Percentiles rank a stretch among this genome's conserved stretches.
Conservation (phyloP, 2,888 invertebrate genomes). For the Amblyjoppa fuscipennis region DNA sequence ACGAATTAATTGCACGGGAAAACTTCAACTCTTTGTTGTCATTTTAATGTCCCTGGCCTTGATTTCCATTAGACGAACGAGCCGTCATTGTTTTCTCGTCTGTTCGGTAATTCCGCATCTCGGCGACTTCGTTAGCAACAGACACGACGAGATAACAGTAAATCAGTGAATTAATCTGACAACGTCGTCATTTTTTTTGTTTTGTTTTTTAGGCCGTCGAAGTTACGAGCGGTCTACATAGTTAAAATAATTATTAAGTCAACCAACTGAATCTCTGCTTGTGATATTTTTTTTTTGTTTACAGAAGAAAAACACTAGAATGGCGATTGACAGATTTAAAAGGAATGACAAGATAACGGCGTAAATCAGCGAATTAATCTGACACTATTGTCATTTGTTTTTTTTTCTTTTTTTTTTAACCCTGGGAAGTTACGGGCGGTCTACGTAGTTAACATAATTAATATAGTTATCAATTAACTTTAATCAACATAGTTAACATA, state of each 20-base stretch:
- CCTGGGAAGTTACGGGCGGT: not conserved
- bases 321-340: not conserved
- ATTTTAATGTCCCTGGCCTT: not conserved
- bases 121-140: constrained; percentile 2
- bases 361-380: not conserved
- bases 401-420: not conserved
- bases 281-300: not conserved
- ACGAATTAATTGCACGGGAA: not conserved
- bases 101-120: not conserved
- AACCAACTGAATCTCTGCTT: not conserved
- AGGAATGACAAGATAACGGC: not conserved
- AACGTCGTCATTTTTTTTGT: not conserved
- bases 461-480: too few species aligned
- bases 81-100: not conserved
- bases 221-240: not conserved
- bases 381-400: not conserved
- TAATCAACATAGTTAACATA: not conserved
- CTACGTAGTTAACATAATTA: not conserved
- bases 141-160: not conserved
- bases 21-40: not conserved
- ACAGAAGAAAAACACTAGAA: not conserved
- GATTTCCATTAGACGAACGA: not conserved
- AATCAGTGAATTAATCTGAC: not conserved
- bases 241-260: not conserved
- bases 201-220: not conserved